Conservation (phyloP, 1,140 invertebrate genomes). For the Platorchestia sp. region DNA sequence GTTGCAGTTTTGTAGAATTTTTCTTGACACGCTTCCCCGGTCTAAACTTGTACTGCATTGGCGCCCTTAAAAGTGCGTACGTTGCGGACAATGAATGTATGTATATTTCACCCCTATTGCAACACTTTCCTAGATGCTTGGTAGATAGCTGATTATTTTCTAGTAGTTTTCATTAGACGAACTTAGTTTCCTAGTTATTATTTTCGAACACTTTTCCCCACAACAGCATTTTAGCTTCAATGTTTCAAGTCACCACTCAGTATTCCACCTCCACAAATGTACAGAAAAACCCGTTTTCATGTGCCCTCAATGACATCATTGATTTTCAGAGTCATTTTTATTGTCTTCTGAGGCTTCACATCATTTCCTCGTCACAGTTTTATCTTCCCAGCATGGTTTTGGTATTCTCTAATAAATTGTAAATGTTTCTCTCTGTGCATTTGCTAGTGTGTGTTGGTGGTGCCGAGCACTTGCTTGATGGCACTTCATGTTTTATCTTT, state of each 20-base stretch:
- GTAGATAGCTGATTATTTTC: not conserved
- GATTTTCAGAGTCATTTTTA: not conserved
- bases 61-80: not conserved
- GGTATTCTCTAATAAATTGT: not conserved
- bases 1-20: conserved; percentile 20
- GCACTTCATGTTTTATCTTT: no score
- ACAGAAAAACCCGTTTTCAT: not conserved
- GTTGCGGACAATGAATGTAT: not conserved
- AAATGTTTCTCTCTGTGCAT: not conserved
- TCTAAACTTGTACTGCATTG: not conserved
- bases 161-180: not conserved
- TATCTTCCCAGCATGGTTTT: not conserved
- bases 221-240: not conserved
- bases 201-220: not conserved
- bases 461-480: not conserved
- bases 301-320: not conserved
- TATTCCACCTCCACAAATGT: not conserved
- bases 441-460: not conserved
- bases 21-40: not conserved
- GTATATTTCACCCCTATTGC: not conserved
- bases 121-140: not conserved
- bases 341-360: not conserved
- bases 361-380: not conserved
- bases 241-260: not conserved
- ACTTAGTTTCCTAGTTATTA: not conserved